Conservation (phyloP, 2,888 invertebrate species). For the Metacarcinus magister region DNA sequence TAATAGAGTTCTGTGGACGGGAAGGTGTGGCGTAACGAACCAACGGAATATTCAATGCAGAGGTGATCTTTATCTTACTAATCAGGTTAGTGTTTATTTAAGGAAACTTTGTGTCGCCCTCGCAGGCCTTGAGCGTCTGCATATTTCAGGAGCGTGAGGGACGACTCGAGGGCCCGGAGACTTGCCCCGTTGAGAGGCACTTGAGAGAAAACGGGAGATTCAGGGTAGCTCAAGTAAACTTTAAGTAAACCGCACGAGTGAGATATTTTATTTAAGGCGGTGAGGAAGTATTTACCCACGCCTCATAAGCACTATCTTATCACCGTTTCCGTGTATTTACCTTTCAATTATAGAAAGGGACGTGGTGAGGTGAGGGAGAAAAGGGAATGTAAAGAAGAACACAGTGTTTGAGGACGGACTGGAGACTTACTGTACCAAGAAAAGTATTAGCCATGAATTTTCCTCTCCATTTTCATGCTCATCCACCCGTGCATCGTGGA, state of each 20-base stretch:
- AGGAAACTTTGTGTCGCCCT: conserved; percentile 1
- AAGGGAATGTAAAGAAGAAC: neutral
- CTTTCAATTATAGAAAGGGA: conserved; percentile 28
- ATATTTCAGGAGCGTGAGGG: conserved; percentile 1
- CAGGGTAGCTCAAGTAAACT: neutral
- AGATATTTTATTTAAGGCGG: conserved; percentile 9
- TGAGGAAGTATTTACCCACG: neutral
- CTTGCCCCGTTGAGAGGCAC: neutral
- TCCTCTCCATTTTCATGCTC: neutral
- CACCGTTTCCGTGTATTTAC: neutral
- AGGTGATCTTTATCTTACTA: neutral
- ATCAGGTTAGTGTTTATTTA: conserved; percentile 36
- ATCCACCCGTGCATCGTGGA: neutral
- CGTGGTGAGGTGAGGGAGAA: neutral
- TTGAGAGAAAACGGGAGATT: conserved; percentile 41
- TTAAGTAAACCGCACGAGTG: conserved; percentile 33
- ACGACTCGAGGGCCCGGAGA: neutral
- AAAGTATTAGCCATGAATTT: neutral
- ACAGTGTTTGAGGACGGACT: neutral
- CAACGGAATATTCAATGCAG: neutral
- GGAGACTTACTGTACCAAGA: neutral
- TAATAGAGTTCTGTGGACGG: neutral
- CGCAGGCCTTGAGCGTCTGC: neutral
- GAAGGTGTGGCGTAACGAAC: conserved; percentile 13
- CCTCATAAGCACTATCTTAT: neutral